Percentiles rank a stretch among this genome's conserved stretches.
These are phyloP conservation scores for Metopolophium dirhodum DNA, from an alignment of 1,140 invertebrate species.

Conservation along the genomic window DNA sequence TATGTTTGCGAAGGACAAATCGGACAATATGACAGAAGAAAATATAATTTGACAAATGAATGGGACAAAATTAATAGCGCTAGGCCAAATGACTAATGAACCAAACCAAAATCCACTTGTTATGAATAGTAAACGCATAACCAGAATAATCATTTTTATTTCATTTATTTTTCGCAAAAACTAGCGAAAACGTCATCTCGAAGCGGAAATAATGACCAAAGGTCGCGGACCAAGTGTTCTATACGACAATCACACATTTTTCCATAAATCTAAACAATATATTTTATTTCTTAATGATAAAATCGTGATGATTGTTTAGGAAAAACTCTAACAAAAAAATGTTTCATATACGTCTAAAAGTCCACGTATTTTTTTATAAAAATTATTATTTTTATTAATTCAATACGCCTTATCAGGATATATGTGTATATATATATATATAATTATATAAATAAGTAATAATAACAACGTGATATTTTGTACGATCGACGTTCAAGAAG, in stretches of 20 bases:
- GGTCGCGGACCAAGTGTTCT: background rate
- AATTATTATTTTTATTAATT: background rate
- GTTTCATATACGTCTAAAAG: background rate
- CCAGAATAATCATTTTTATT: constrained; percentile 24
- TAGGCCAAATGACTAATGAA: constrained; percentile 54
- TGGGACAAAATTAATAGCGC: constrained; percentile 36
- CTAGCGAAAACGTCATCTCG: background rate
- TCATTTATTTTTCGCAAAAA: constrained; percentile 9
- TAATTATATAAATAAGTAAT: too few species aligned
- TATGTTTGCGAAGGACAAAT: constrained; percentile 36
- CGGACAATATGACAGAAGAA: constrained; percentile 40
- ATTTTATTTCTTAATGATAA: background rate
- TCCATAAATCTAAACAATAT: background rate
- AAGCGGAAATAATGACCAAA: constrained; percentile 44
- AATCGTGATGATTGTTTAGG: background rate
- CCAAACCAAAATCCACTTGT: constrained; percentile 45
- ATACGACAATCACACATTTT: background rate
- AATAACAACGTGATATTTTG: background rate
- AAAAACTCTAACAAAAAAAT: background rate
- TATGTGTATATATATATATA: too few species aligned
- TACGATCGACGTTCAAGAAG: background rate
- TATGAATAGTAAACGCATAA: constrained; percentile 43
- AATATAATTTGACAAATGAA: constrained; percentile 50
- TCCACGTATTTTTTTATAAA: background rate
- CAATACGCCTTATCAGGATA: background rate